Percentiles rank a stretch among this genome's conserved stretches.
Evolutionary conservation across 2,113 vertebrate species (phyloP).

Genomic region (Rhinolophus ferrumequinum): DNA sequence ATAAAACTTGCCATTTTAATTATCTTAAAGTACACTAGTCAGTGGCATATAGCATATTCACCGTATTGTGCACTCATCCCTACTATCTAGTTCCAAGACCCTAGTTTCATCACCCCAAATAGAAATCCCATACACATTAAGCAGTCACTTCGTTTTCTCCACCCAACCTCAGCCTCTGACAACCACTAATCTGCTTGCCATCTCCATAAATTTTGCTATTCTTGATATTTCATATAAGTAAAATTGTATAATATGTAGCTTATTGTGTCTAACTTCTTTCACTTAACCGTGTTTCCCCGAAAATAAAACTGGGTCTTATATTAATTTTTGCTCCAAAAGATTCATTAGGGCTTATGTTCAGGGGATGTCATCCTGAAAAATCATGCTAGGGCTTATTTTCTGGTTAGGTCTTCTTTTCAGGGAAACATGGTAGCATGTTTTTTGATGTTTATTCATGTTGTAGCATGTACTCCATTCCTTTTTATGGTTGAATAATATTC

Average conservation of each 20-base stretch:
- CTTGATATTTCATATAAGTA: neutral
- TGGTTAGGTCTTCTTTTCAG: too few species aligned
- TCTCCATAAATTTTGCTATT: neutral
- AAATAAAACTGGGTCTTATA: too few species aligned
- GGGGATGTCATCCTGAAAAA: too few species aligned
- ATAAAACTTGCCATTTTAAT: neutral
- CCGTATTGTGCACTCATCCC: fast-evolving
- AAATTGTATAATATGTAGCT: neutral
- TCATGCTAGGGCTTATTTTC: too few species aligned
- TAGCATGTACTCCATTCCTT: neutral
- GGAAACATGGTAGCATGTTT: neutral
- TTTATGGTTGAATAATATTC: neutral
- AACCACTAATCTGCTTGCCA: neutral
- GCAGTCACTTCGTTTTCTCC: neutral
- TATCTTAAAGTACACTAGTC: neutral
- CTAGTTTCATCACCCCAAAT: neutral
- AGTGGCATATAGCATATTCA: neutral
- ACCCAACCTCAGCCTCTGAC: too few species aligned
- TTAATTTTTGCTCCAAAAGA: too few species aligned
- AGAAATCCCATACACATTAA: neutral
- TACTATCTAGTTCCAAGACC: neutral
- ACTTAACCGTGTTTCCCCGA: neutral
- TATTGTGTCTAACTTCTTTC: neutral
- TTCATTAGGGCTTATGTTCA: too few species aligned
- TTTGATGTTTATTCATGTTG: neutral